Evolutionary conservation across 2,888 invertebrate species (phyloP), one percentile per base, ranked within the genome.

Genomic region (Heliconius hortense): DNA sequence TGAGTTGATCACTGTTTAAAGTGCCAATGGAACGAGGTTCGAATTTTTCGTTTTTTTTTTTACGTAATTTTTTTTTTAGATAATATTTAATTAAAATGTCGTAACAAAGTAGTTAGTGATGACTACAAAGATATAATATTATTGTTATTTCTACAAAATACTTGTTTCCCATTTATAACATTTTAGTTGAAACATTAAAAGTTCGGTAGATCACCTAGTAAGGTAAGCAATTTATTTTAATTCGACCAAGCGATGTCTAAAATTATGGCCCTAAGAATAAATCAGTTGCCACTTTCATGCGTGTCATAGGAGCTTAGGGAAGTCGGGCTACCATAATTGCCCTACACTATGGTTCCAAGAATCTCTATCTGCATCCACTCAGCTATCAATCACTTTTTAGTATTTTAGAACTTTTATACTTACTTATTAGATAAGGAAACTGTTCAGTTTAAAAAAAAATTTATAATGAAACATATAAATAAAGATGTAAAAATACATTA

Each of bases 201-300:
- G 21, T 53, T 68, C 28, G 28, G 21, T 68, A 31, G 21, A 68
- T 68, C 39, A 64, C 64, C 64, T 66, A 53, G 53, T 69, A 31
- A 31, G n/a, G 31, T 69, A 31, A 56, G 69, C n/a, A 89, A 90
- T 90, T 86, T 83, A 85, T 87, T 84, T 85, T 84, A 85, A 89
- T 88, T 89, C 88, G 87, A 83, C 82, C 83, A 82, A 83, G 82
- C 82, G 66, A 80, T 77, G 83, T 84, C 88, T 88, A 86, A 88
- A 88, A 85, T 85, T 88, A 85, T 87, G 82, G 82, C 80, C 80
- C 86, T 85, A 86, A 87, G 84, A 89, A 89, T 90, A 90, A 87
- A 86, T 87, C 82, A 80, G 85, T 84, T 68, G 75, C 84, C 84
- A 84, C 83, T 87, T 88, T 86, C 78, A 39, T 39, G 84, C 66